Base-by-base conservation (phyloP, 2,113 vertebrate genomes). In the Corynorhinus townsendii region DNA sequence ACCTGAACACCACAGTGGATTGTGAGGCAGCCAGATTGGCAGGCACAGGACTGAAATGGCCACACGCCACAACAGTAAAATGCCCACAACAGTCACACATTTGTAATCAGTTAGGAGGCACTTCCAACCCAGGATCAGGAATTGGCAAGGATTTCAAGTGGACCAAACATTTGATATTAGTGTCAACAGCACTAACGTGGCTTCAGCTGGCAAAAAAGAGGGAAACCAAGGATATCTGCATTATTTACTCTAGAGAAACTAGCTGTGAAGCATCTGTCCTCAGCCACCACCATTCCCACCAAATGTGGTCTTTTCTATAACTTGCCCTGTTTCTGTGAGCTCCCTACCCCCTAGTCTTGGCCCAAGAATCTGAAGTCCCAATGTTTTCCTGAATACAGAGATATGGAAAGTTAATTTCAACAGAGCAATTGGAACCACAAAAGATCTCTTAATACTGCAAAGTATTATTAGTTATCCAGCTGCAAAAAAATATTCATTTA, bases 121-220 rank as follows among this genome's bases (percentile, higher is more conserved):
- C 38, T 91, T 96, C 82, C 71, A 62, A 72, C 30, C 52, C 40
- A 62, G 82, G 43, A 82, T 45, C 56, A 80, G 85, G 89, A 82
- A 97, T 56, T n/a, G 52, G 88, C 79, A 87, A 92, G 68, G 49
- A 92, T 93, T 94, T 90, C 72, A 86, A 92, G 93, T 64, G 90
- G 82, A 92, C 97, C 22, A 52, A 92, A 79, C 68, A 83, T 93
- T 96, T 93, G 69, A 71, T 45, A 38, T 83, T 71, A 80, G 40
- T 62, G 43, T 96, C 85, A 87, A 85, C 20, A 86, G 82, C 69
- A 90, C 59, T 17, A 52, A 93, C 2, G 1, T 49, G 84, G 86
- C 83, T 89, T 95, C 73, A 80, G 64, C 86, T 92, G 95, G 94
- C 88, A 69, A 49, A 88, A 24, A 4, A 22, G 62, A 64, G 47